phyloP scores from a whole-genome alignment of 2,797 vertebrate genomes.

The Danio tinwini region DNA sequence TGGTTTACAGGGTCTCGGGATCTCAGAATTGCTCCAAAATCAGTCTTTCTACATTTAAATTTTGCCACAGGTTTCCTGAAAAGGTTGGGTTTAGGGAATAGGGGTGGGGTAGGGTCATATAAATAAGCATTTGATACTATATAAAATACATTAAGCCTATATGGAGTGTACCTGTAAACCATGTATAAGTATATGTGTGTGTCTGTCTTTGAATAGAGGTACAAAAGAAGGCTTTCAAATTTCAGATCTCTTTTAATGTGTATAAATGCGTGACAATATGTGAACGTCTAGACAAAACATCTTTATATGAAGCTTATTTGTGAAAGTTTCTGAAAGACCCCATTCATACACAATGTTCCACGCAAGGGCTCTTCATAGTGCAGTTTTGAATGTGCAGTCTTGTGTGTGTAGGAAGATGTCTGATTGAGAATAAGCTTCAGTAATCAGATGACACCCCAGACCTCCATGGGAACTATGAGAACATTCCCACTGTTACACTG shows the following conservation, averaged over 20 bases:
- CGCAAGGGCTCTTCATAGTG: constrained; percentile 36
- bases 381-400: constrained; percentile 44
- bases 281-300: constrained; percentile 20
- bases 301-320: constrained; percentile 15
- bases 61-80: too few relatives aligned
- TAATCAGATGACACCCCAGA: constrained; percentile 44
- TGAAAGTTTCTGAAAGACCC: constrained; percentile 64
- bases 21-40: too few relatives aligned
- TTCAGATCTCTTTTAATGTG: background rate
- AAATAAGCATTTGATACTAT: too few relatives aligned
- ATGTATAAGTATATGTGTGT: too few relatives aligned
- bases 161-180: too few relatives aligned
- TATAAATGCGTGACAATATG: background rate
- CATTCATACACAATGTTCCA: constrained; percentile 66
- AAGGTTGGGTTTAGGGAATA: too few relatives aligned
- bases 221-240: constrained; percentile 4
- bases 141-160: too few relatives aligned
- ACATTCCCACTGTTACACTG: constrained; percentile 56
- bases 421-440: constrained; percentile 42
- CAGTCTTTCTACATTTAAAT: too few relatives aligned
- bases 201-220: background rate
- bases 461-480: constrained; percentile 47
- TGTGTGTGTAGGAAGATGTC: constrained; percentile 10
- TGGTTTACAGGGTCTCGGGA: too few relatives aligned
- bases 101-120: too few relatives aligned